Base-by-base conservation (phyloP, 1,140 invertebrate species). In the Drosophila kepulauana region DNA sequence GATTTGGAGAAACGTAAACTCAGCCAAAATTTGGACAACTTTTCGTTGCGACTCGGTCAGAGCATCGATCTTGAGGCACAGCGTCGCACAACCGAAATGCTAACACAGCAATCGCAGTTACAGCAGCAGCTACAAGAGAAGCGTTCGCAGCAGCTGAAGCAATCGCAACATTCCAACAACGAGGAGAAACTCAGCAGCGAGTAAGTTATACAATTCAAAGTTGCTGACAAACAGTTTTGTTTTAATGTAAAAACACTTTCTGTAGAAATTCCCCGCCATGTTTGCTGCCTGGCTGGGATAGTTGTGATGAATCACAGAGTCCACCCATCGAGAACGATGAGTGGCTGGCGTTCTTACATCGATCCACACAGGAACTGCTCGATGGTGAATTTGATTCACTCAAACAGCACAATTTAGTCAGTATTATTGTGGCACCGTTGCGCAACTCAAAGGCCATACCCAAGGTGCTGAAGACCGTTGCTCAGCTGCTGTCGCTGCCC, bases 291-390 rank as follows among this genome's bases (percentile, higher is more conserved):
- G 92, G 92, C 8, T 92, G 92, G 91, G 91, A 92, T 51, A 92
- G 92, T 3, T 92, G 91, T 56, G 92, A 92, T 67, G 92, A 92
- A 46, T 92, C 92, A 0, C 92, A 92, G 75, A 94, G 94, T 54
- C 93, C 94, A 38, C 95, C 95, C 5, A 96, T 97, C 57, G 96
- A 97, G 93, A 95, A 96, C 74, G 96, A 97, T 71, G 97, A 97
- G 92, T 97, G 97, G 97, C 94, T 97, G 89, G 94, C 95, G 57
- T 95, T 97, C 93, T 73, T 97, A 3, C 95, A 96, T 82, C 94
- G 94, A 45, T 95, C 95, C 54, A 95, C 95, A 78, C 94, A 94
- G 82, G 95, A 96, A 92, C 94, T 97, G 1, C 95, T 97, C 92
- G 94, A 95, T 45, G 96, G 96, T 0, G 96, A 97, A 91, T 94